Conservation (phyloP, 2,797 vertebrate genomes). For the Ambastaia sidthimunki region DNA sequence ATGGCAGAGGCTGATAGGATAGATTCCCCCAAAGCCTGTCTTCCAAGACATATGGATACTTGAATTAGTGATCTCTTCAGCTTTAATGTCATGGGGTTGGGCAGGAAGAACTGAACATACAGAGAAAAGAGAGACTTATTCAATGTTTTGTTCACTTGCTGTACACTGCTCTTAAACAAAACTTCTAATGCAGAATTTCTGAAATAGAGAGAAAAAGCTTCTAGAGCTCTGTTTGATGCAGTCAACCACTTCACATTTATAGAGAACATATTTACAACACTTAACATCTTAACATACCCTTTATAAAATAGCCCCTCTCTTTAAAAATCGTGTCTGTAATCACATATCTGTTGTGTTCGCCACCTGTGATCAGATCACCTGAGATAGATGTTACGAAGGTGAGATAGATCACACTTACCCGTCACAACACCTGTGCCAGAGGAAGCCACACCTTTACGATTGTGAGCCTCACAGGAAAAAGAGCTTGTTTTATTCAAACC, state of each 20-base stretch:
- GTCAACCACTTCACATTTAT: too few relatives aligned
- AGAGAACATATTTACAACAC: too few relatives aligned
- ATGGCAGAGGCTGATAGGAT: conserved; percentile 79
- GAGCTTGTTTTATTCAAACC: conserved; percentile 86
- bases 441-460: conserved; percentile 87
- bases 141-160: not conserved
- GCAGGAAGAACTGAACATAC: conserved; percentile 81
- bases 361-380: not conserved
- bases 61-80: conserved; percentile 71
- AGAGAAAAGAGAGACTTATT: not conserved
- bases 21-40: conserved; percentile 82
- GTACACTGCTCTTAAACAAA: not conserved
- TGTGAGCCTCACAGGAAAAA: conserved; percentile 90
- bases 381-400: not conserved
- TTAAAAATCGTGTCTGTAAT: too few relatives aligned
- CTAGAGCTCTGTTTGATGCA: not conserved
- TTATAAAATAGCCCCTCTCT: too few relatives aligned
- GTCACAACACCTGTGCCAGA: conserved; percentile 84
- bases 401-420: conserved; percentile 69
- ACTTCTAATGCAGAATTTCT: not conserved
- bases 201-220: not conserved
- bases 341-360: not conserved
- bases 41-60: conserved; percentile 80
- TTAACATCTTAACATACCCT: too few relatives aligned
- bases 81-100: conserved; percentile 71